phyloP scores from a whole-genome alignment of 2,797 vertebrate genomes.

The Sebastes taczanowskii region DNA sequence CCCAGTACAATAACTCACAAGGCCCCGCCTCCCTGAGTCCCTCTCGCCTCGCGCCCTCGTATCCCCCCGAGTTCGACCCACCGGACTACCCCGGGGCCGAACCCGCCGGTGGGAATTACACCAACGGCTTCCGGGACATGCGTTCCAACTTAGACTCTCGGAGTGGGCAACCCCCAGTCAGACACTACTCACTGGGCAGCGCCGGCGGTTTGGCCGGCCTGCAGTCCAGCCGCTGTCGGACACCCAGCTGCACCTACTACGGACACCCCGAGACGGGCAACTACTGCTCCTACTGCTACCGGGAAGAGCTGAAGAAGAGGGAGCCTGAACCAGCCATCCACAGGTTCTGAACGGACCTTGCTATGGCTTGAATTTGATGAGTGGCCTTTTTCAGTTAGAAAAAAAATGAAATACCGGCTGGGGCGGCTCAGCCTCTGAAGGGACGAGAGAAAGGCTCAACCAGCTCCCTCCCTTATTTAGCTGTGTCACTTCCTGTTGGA shows the following conservation, averaged over 20 bases:
- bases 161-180: slow-evolving; percentile 67
- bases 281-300: slow-evolving; percentile 97
- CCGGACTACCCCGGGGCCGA: slow-evolving; percentile 74
- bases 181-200: slow-evolving; percentile 78
- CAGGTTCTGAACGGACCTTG: slow-evolving; percentile 85
- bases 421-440: slow-evolving; percentile 16
- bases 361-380: slow-evolving; percentile 27
- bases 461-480: slow-evolving; percentile 7
- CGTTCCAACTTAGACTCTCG: slow-evolving; percentile 76
- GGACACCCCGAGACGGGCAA: slow-evolving; percentile 95
- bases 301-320: slow-evolving; percentile 89
- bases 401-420: not conserved
- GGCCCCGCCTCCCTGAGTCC: slow-evolving; percentile 78
- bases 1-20: slow-evolving; percentile 75
- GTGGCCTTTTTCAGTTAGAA: slow-evolving; percentile 64
- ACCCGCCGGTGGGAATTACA: slow-evolving; percentile 52
- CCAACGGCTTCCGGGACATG: slow-evolving; percentile 86
- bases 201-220: slow-evolving; percentile 68
- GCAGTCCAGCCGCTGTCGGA: slow-evolving; percentile 92
- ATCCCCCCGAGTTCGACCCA: slow-evolving; percentile 73
- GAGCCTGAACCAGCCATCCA: slow-evolving; percentile 87
- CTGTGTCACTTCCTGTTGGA: slow-evolving; percentile 52
- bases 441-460: slow-evolving; percentile 33
- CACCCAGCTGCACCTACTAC: slow-evolving; percentile 92
- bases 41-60: slow-evolving; percentile 74